These are phyloP conservation scores for Antechinus flavipes DNA, from an alignment of 2,113 vertebrate genomes.

Conservation along the genomic window DNA sequence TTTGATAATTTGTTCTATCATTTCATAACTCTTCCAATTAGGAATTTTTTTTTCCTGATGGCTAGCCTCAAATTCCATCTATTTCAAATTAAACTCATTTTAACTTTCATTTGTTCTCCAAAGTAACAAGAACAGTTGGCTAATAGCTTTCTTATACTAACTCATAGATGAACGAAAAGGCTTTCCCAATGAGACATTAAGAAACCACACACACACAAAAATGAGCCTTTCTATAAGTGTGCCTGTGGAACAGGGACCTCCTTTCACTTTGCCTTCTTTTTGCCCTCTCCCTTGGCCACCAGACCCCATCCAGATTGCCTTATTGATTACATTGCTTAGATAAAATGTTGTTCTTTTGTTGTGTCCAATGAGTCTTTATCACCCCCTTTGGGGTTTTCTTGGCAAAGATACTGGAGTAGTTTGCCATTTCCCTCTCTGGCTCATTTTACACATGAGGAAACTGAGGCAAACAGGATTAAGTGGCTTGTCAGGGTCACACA, in stretches of 20 bases:
- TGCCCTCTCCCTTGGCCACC: neutral
- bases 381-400: neutral
- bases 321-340: neutral
- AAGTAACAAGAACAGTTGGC: neutral
- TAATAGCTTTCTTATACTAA: neutral
- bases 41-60: too few relatives aligned
- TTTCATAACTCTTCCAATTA: too few relatives aligned
- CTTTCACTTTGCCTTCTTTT: neutral
- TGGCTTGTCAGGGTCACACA: neutral
- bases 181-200: neutral
- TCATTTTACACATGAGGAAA: neutral
- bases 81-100: neutral
- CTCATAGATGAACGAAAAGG: neutral
- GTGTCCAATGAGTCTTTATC: neutral
- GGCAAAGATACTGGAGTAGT: neutral
- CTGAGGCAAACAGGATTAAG: neutral
- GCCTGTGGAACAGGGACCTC: neutral
- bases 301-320: neutral
- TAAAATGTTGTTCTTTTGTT: neutral
- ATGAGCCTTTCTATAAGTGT: neutral
- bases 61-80: too few relatives aligned
- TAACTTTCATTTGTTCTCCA: neutral
- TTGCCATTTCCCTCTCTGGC: neutral
- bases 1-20: too few relatives aligned
- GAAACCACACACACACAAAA: neutral